phyloP scores from a whole-genome alignment of 2,113 vertebrate genomes.

The Lagopus muta region DNA sequence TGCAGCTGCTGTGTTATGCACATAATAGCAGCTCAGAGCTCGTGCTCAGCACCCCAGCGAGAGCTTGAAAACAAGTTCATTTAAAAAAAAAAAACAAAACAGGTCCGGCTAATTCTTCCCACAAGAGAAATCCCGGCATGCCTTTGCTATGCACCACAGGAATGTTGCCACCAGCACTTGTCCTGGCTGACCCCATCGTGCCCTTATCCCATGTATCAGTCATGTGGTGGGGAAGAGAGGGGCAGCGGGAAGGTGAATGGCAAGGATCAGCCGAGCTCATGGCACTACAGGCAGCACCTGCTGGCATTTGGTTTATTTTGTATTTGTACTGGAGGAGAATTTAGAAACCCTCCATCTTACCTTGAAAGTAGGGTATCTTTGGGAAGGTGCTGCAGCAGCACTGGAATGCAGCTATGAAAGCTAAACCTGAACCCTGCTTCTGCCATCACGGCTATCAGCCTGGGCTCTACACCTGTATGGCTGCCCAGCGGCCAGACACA shows the following conservation, averaged over 20 bases:
- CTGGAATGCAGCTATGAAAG: neutral
- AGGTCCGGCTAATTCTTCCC: slow-evolving; percentile 61
- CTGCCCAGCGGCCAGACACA: neutral
- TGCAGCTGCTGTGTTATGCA: slow-evolving; percentile 44
- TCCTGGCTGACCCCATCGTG: neutral
- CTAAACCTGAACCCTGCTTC: rapidly evolving
- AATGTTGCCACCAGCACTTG: slow-evolving; percentile 38
- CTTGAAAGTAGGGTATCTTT: neutral
- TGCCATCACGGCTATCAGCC: neutral
- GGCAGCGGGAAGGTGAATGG: neutral
- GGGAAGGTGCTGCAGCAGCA: neutral
- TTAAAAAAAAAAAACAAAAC: slow-evolving; percentile 44
- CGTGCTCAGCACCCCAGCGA: neutral
- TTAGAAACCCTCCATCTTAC: neutral
- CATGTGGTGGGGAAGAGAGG: neutral
- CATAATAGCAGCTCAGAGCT: slow-evolving; percentile 71
- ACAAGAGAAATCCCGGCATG: neutral
- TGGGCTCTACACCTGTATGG: neutral
- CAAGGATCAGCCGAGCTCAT: neutral
- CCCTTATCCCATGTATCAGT: neutral
- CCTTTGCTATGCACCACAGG: slow-evolving; percentile 22
- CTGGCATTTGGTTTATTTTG: neutral
- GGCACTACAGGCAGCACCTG: rapidly evolving
- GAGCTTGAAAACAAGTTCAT: slow-evolving; percentile 65
- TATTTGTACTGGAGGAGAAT: neutral